Evolutionary conservation across 2,797 vertebrate species (phyloP).

Genomic region (Vipera ursinii): DNA sequence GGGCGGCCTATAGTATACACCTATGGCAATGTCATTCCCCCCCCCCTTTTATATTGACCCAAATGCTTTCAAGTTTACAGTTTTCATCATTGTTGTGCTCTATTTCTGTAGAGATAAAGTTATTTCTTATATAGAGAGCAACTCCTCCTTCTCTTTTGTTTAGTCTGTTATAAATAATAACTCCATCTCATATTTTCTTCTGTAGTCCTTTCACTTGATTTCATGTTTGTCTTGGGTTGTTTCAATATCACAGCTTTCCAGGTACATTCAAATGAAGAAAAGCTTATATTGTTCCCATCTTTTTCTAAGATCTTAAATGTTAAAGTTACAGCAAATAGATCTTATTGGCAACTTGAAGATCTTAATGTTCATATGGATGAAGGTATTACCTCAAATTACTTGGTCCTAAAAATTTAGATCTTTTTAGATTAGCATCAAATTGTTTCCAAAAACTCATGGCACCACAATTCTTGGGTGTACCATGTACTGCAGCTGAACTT

Average conservation of each 20-base stretch:
- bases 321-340: background rate
- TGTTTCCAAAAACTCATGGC: background rate
- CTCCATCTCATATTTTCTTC: background rate
- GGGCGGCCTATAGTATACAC: too few relatives aligned
- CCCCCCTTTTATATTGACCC: too few relatives aligned
- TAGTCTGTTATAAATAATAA: background rate
- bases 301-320: slow-evolving; percentile 10
- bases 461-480: background rate
- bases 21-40: too few relatives aligned
- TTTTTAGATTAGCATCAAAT: background rate
- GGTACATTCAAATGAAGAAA: background rate
- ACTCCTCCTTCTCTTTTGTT: too few relatives aligned
- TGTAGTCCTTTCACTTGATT: slow-evolving; percentile 8
- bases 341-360: background rate
- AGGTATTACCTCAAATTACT: background rate
- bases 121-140: too few relatives aligned
- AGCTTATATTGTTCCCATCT: background rate
- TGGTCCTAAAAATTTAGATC: background rate
- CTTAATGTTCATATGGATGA: background rate
- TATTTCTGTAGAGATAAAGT: too few relatives aligned
- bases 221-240: slow-evolving; percentile 11
- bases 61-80: too few relatives aligned
- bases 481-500: background rate
- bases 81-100: too few relatives aligned
- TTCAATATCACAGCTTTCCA: slow-evolving; percentile 24